Percentiles rank a stretch among this genome's conserved stretches.
phyloP scores from a whole-genome alignment of 1,140 invertebrate species.

The Pogonomyrmex barbatus region DNA sequence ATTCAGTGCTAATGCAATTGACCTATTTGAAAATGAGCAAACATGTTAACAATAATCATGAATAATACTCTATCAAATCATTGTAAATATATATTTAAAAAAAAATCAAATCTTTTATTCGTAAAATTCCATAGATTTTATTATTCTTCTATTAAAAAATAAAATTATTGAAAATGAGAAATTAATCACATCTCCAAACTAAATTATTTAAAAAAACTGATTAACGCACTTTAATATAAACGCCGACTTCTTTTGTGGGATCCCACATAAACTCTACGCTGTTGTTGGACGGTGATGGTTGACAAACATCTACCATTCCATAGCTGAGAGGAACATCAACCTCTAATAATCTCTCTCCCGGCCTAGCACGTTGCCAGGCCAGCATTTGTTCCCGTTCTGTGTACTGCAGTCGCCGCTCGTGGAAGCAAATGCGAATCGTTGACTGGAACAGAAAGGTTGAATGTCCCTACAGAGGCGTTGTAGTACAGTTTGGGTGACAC shows the following conservation, averaged over 20 bases:
- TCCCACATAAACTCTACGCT: slow-evolving; percentile 97
- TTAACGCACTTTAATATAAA: slow-evolving; percentile 93
- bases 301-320: slow-evolving; percentile 93
- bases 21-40: slow-evolving; percentile 87
- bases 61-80: background rate
- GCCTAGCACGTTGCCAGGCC: slow-evolving; percentile 94
- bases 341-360: slow-evolving; percentile 96
- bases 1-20: slow-evolving; percentile 99
- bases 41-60: background rate
- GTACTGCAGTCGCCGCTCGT: slow-evolving; percentile 97
- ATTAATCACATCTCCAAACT: background rate
- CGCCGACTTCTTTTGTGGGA: slow-evolving; percentile 97
- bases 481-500: slow-evolving; percentile 77
- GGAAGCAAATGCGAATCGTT: slow-evolving; percentile 96
- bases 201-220: too few relatives aligned
- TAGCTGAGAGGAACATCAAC: slow-evolving; percentile 97
- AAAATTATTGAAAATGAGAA: background rate
- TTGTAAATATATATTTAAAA: background rate
- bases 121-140: background rate
- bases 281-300: slow-evolving; percentile 91
- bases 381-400: slow-evolving; percentile 97
- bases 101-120: background rate
- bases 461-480: slow-evolving; percentile 77
- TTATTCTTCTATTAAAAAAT: background rate
- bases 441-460: slow-evolving; percentile 88